Conservation (phyloP, 2,797 vertebrate genomes). For the Oryzias dopingdopingensis region DNA sequence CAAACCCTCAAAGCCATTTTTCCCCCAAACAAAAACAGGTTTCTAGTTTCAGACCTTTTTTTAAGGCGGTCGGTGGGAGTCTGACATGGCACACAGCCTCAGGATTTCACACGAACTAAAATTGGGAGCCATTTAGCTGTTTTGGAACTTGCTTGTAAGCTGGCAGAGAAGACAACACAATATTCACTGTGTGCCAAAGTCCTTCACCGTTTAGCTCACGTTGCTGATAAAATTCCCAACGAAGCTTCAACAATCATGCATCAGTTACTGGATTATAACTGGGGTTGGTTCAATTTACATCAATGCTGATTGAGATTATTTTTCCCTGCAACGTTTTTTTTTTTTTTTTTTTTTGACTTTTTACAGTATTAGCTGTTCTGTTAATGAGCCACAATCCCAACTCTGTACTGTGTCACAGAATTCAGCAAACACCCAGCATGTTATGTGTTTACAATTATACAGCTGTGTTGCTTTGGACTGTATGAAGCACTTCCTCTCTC, state of each 20-base stretch:
- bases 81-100: conserved; percentile 41
- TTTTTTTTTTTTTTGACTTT: conserved; percentile 4
- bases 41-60: conserved; percentile 3
- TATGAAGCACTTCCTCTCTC: conserved; percentile 34
- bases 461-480: conserved; percentile 52
- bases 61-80: conserved; percentile 10
- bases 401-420: conserved; percentile 14
- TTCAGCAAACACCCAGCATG: conserved; percentile 14
- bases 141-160: conserved; percentile 24
- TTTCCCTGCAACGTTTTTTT: not conserved
- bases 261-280: conserved; percentile 5
- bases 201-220: conserved; percentile 29
- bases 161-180: conserved; percentile 22
- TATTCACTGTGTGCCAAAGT: conserved; percentile 47
- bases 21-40: conserved; percentile 2
- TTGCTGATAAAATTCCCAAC: conserved; percentile 9
- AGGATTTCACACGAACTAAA: conserved; percentile 35
- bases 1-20: conserved; percentile 17
- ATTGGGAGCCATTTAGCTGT: conserved; percentile 23
- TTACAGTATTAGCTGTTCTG: conserved; percentile 33
- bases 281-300: conserved; percentile 4
- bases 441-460: conserved; percentile 54
- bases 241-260: conserved; percentile 17
- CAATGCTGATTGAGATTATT: conserved; percentile 1
- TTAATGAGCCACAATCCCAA: conserved; percentile 15